phyloP scores from a whole-genome alignment of 2,797 vertebrate genomes.

The Helarctos malayanus region DNA sequence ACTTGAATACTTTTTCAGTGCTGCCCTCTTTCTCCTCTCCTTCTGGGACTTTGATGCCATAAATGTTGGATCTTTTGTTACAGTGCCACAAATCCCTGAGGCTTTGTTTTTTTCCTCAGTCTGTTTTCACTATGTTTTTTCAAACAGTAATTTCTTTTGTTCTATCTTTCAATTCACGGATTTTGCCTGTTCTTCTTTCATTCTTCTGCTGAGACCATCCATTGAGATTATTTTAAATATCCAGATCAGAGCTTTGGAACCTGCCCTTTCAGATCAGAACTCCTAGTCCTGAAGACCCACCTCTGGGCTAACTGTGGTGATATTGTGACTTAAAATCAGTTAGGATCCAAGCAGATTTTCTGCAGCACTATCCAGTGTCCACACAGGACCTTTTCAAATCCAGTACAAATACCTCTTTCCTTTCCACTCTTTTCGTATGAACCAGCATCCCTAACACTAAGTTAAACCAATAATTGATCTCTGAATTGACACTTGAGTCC shows the following conservation, averaged over 20 bases:
- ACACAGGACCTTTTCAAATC: neutral
- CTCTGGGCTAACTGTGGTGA: neutral
- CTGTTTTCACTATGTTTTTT: slow-evolving; percentile 6
- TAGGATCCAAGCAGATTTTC: neutral
- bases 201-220: neutral
- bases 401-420: neutral
- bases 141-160: neutral
- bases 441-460: neutral
- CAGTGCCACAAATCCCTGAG: neutral
- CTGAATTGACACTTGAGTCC: neutral
- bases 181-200: neutral
- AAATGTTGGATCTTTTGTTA: neutral
- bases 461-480: neutral
- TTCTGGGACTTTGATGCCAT: neutral
- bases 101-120: neutral
- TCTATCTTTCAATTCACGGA: neutral
- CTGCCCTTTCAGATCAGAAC: neutral
- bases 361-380: neutral
- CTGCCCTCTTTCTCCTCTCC: neutral
- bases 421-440: neutral
- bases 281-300: neutral
- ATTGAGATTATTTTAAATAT: neutral
- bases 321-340: neutral
- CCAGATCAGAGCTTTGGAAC: neutral
- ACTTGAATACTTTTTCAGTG: neutral